Conservation (phyloP, 1,140 invertebrate genomes). For the Drosophila dunni region DNA sequence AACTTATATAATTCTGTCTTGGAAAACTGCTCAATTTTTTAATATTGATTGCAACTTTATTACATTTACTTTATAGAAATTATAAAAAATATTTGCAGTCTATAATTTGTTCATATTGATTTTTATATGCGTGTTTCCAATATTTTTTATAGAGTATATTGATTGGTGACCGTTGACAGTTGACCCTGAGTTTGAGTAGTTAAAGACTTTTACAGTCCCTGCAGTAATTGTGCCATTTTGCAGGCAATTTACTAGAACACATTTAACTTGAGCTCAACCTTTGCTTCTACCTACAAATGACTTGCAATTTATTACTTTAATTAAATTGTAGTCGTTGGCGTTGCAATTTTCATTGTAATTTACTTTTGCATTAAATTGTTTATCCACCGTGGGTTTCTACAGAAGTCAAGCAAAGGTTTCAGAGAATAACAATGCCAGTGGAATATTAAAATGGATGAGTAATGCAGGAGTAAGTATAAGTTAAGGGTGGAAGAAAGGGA, state of each 20-base stretch:
- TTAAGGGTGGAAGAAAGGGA: neutral
- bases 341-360: conserved; percentile 65
- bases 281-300: conserved; percentile 38
- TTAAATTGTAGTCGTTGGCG: conserved; percentile 64
- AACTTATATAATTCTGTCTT: too few relatives aligned
- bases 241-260: conserved; percentile 29
- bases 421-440: conserved; percentile 1
- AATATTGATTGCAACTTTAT: too few relatives aligned
- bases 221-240: conserved; percentile 19
- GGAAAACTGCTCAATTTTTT: too few relatives aligned
- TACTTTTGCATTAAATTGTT: conserved; percentile 40
- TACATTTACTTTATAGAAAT: too few relatives aligned
- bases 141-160: neutral
- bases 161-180: neutral
- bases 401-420: neutral
- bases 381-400: conserved; percentile 28
- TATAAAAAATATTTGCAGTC: too few relatives aligned
- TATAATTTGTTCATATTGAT: conserved; percentile 11
- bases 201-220: conserved; percentile 11
- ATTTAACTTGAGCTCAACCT: conserved; percentile 12
- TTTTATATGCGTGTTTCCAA: neutral
- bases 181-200: conserved; percentile 3
- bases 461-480: conserved; percentile 46
- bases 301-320: conserved; percentile 79
- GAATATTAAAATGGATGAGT: conserved; percentile 77